Percentiles rank a stretch among this genome's conserved stretches.
Evolutionary conservation across 2,888 invertebrate species (phyloP).

Genomic region (Fragum whitleyi): DNA sequence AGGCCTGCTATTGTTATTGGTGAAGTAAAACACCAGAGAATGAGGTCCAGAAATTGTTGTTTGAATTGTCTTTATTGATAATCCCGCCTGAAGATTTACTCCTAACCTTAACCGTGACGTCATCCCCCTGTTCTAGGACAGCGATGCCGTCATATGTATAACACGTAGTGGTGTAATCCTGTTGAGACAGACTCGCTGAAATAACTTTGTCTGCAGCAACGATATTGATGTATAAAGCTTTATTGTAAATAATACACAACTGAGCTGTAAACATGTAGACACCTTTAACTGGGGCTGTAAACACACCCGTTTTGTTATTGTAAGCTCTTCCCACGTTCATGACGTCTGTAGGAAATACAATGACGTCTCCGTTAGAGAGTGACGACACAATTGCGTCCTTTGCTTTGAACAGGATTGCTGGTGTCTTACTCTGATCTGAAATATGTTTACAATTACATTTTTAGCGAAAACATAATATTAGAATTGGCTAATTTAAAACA

Average conservation of each 20-base stretch:
- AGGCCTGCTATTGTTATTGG: background rate
- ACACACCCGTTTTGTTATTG: slow-evolving; percentile 6
- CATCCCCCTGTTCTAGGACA: background rate
- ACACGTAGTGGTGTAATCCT: background rate
- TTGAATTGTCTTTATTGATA: background rate
- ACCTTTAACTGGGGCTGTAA: slow-evolving; percentile 4
- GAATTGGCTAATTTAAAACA: no score
- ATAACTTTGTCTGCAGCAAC: background rate
- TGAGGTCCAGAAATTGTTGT: slow-evolving; percentile 1
- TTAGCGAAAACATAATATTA: no score
- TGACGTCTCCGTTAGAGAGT: background rate
- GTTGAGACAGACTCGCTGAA: background rate
- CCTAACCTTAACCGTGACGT: background rate
- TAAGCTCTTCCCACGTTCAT: background rate
- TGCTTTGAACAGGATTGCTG: background rate
- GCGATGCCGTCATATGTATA: background rate
- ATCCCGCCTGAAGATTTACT: background rate
- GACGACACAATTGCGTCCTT: background rate
- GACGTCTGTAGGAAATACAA: background rate
- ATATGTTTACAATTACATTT: no score
- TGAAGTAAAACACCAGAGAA: slow-evolving; percentile 5
- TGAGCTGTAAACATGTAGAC: slow-evolving; percentile 7
- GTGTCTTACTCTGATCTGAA: background rate
- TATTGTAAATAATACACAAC: background rate
- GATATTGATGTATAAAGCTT: background rate